Conservation (phyloP, 53 echinoderm and acorn worm species). For the Holothuria scabra region DNA sequence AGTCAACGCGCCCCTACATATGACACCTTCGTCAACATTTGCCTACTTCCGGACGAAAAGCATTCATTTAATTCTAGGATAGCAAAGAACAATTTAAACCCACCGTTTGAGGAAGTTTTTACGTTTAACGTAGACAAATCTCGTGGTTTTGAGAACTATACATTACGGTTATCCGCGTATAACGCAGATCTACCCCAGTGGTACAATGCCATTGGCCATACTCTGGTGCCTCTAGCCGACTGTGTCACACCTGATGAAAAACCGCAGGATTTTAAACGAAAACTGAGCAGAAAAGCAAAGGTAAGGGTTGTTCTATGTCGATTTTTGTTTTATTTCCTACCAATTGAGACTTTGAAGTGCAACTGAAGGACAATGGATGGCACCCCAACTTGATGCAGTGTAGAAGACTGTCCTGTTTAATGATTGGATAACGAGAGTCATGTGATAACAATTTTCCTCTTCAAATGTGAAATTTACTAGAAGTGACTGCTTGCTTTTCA, state of each 20-base stretch:
- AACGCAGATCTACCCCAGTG: conserved; percentile 70
- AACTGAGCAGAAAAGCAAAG: conserved; percentile 78
- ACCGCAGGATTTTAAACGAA: conserved; percentile 77
- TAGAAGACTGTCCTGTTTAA: too few species aligned
- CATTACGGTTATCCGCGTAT: conserved; percentile 85
- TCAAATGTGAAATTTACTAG: too few species aligned
- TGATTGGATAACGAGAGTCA: too few species aligned
- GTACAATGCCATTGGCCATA: conserved; percentile 87
- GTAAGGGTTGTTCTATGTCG: conserved; percentile 30
- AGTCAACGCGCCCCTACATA: conserved; percentile 85
- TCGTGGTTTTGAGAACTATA: conserved; percentile 75
- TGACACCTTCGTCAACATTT: conserved; percentile 82
- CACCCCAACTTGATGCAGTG: too few species aligned
- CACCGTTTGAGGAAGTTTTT: conserved; percentile 90
- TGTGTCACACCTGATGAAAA: conserved; percentile 76
- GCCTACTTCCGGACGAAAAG: conserved; percentile 93
- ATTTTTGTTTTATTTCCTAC: too few species aligned
- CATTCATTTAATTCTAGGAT: conserved; percentile 77
- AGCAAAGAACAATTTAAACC: conserved; percentile 81
- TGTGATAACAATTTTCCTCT: too few species aligned
- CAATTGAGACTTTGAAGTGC: too few species aligned
- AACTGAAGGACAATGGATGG: too few species aligned
- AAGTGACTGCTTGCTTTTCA: too few species aligned
- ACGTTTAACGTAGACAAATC: conserved; percentile 80
- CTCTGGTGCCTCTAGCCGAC: conserved; percentile 80